phyloP scores from a whole-genome alignment of 2,797 vertebrate species.

The Etheostoma perlongum region DNA sequence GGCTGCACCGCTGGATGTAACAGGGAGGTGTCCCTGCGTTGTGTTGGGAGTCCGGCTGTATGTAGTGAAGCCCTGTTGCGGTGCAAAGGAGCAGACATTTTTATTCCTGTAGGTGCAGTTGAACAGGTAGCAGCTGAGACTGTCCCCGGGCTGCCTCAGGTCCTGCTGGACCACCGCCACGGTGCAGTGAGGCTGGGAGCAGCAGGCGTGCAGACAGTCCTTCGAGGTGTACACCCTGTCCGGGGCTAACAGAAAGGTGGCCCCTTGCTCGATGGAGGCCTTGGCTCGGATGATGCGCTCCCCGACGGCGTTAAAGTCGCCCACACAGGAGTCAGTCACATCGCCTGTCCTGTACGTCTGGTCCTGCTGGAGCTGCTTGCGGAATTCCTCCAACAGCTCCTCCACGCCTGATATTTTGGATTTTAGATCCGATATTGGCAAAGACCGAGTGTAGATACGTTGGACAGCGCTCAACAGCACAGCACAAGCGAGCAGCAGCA shows the following conservation, averaged over 20 bases:
- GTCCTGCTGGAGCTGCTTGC: constrained; percentile 91
- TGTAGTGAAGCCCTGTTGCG: constrained; percentile 90
- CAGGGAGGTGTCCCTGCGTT: constrained; percentile 46
- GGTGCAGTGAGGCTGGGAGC: constrained; percentile 90
- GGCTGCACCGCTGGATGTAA: constrained; percentile 7
- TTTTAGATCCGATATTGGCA: constrained; percentile 83
- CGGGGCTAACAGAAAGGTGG: constrained; percentile 90
- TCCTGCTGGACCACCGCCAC: constrained; percentile 90
- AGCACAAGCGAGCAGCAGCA: constrained; percentile 28
- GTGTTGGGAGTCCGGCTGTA: constrained; percentile 83
- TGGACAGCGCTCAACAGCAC: constrained; percentile 21
- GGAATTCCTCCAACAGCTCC: constrained; percentile 92
- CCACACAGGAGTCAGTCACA: constrained; percentile 75
- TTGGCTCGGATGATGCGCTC: constrained; percentile 93
- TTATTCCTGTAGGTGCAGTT: constrained; percentile 89
- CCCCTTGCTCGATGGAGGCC: constrained; percentile 93
- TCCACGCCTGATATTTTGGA: constrained; percentile 90
- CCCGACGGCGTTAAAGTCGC: constrained; percentile 82
- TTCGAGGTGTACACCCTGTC: constrained; percentile 84
- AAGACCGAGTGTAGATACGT: constrained; percentile 49
- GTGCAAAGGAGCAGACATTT: constrained; percentile 90
- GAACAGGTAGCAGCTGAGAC: constrained; percentile 91
- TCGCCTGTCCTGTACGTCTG: constrained; percentile 72
- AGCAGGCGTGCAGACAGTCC: constrained; percentile 93
- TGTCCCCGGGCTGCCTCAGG: constrained; percentile 68